Evolutionary conservation across 2,888 invertebrate species (phyloP).

Genomic region (Drosophila melanosoma): DNA sequence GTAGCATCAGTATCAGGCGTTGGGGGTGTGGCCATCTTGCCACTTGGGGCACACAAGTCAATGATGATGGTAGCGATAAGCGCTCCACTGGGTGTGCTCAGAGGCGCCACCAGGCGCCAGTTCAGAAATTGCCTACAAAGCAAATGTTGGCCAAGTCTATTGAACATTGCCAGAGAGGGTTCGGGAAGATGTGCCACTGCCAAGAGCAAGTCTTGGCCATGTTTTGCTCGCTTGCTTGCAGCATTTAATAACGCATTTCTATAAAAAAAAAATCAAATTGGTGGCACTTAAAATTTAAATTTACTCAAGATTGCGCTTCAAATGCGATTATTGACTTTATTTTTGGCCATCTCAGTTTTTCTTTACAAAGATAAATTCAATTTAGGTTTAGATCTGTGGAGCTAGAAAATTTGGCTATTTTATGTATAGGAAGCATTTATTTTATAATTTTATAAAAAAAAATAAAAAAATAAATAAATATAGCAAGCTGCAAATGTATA

Average conservation of each 20-base stretch:
- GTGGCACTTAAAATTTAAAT: slow-evolving; percentile 31
- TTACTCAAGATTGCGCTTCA: slow-evolving; percentile 29
- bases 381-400: background rate
- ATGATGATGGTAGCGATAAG: slow-evolving; percentile 75
- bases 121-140: slow-evolving; percentile 49
- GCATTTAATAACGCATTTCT: slow-evolving; percentile 49
- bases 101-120: slow-evolving; percentile 41
- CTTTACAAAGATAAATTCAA: background rate
- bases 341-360: background rate
- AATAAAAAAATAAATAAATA: too few species aligned
- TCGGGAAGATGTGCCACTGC: background rate
- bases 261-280: slow-evolving; percentile 4
- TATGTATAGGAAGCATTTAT: too few species aligned
- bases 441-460: too few species aligned
- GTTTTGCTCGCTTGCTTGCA: slow-evolving; percentile 33
- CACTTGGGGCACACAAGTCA: slow-evolving; percentile 62
- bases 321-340: slow-evolving; percentile 22
- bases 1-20: slow-evolving; percentile 4
- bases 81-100: slow-evolving; percentile 73
- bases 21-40: background rate
- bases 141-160: slow-evolving; percentile 32
- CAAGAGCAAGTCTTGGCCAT: slow-evolving; percentile 1
- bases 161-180: background rate
- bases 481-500: background rate
- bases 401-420: background rate